Conservation (phyloP, 92 coral and sea anemone genomes). For the Meandrina meandrites region DNA sequence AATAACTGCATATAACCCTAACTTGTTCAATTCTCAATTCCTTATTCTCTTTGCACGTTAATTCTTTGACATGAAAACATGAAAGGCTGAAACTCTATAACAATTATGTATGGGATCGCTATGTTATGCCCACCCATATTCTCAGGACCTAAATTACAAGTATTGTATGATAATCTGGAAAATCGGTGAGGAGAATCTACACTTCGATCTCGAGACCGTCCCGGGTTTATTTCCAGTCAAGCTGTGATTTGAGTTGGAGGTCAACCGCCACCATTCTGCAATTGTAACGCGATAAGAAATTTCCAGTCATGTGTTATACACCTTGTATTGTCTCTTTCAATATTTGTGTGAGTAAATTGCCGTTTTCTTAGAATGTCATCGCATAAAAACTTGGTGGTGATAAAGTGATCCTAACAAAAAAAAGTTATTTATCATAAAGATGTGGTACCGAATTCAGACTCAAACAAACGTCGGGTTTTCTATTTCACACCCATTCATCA, state of each 20-base stretch:
- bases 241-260: not conserved
- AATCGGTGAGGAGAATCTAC: not conserved
- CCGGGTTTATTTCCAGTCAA: not conserved
- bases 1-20: not conserved
- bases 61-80: not conserved
- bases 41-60: not conserved
- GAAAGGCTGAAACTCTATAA: not conserved
- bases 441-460: not conserved
- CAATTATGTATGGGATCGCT: not conserved
- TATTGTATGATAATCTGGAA: not conserved
- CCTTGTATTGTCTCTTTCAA: not conserved
- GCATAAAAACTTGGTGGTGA: not conserved
- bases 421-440: not conserved
- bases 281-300: not conserved
- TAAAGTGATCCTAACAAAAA: not conserved
- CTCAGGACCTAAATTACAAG: not conserved
- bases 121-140: not conserved
- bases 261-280: not conserved
- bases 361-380: not conserved
- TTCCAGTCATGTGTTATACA: not conserved
- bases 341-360: not conserved
- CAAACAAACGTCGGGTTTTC: not conserved
- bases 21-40: not conserved
- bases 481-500: not conserved
- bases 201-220: not conserved